These are phyloP conservation scores for Tangara arthus DNA, from an alignment of 2,797 vertebrate species.

Conservation along the genomic window DNA sequence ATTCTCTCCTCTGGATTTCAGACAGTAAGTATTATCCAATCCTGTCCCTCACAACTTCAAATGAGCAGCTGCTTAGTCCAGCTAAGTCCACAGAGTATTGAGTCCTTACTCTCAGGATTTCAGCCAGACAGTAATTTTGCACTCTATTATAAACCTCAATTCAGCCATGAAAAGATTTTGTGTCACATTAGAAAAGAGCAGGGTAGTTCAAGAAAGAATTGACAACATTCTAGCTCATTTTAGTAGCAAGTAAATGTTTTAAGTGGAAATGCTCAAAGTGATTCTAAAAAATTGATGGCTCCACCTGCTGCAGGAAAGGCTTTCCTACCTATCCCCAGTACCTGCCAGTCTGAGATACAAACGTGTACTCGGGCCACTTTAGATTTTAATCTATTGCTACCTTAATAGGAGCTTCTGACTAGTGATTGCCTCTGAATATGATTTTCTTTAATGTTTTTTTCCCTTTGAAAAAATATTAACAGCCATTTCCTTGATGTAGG, in stretches of 20 bases:
- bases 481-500: background rate
- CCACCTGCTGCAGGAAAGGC: background rate
- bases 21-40: background rate
- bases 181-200: background rate
- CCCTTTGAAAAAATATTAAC: background rate
- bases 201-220: background rate
- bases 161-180: background rate
- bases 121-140: background rate
- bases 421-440: background rate
- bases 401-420: background rate
- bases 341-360: background rate
- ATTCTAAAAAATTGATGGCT: background rate
- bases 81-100: background rate
- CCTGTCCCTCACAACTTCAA: background rate
- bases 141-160: background rate
- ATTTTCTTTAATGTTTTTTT: background rate
- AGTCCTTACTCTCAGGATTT: background rate
- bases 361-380: fast-evolving
- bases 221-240: background rate
- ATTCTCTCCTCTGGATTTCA: background rate
- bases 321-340: background rate
- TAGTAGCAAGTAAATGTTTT: background rate
- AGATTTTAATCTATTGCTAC: background rate
- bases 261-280: background rate
- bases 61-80: background rate